Evolutionary conservation across 2,113 vertebrate species (phyloP).

Genomic region (Leptobrachium ailaonicum): DNA sequence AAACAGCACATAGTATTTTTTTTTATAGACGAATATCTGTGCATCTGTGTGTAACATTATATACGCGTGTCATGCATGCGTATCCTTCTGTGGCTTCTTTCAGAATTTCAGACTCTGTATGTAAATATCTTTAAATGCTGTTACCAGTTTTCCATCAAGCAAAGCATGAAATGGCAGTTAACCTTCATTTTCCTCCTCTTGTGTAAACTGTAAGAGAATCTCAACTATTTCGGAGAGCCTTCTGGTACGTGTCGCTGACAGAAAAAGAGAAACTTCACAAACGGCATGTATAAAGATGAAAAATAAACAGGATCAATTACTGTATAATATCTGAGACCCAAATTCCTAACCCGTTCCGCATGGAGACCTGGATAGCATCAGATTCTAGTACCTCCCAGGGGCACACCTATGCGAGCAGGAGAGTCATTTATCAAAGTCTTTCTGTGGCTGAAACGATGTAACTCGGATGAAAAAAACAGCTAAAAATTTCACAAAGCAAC

Average conservation of each 20-base stretch:
- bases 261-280: conserved; percentile 30
- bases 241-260: conserved; percentile 44
- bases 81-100: neutral
- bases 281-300: conserved; percentile 41
- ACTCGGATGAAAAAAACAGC: conserved; percentile 27
- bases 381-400: conserved; percentile 25
- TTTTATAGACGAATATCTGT: neutral
- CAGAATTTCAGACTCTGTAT: neutral
- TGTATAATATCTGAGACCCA: conserved; percentile 33
- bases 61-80: neutral
- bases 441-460: conserved; percentile 26
- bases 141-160: conserved; percentile 12
- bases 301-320: conserved; percentile 48
- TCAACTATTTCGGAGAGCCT: conserved; percentile 27
- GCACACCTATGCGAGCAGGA: conserved; percentile 32
- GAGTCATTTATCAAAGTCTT: conserved; percentile 46
- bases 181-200: conserved; percentile 24
- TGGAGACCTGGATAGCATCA: conserved; percentile 45
- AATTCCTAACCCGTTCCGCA: conserved; percentile 38
- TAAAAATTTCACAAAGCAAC: conserved; percentile 1
- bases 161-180: neutral
- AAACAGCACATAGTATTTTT: neutral
- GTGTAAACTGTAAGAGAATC: conserved; percentile 45
- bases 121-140: neutral
- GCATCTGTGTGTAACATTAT: neutral